These are phyloP conservation scores for Penaeus vannamei DNA, from an alignment of 1,140 invertebrate species.

Conservation along the genomic window DNA sequence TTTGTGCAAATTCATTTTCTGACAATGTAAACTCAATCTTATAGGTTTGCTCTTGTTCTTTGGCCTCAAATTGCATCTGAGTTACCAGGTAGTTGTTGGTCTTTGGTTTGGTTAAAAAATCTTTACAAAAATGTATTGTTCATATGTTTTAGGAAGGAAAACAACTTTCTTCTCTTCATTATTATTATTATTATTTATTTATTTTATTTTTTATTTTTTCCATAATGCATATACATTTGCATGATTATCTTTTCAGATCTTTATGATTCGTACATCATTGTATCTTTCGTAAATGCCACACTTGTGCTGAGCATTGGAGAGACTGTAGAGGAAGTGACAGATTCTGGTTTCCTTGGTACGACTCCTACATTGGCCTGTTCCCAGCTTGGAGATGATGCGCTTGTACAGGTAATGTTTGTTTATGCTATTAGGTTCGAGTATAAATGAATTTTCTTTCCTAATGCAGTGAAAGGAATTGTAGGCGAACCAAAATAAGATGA, in stretches of 20 bases:
- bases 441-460: slow-evolving; percentile 63
- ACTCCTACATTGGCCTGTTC: slow-evolving; percentile 98
- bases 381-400: slow-evolving; percentile 95
- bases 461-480: background rate
- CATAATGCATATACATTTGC: background rate
- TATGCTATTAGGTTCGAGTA: too few species aligned
- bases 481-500: background rate
- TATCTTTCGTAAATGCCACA: slow-evolving; percentile 99
- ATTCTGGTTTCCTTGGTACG: slow-evolving; percentile 98
- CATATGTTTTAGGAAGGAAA: too few species aligned
- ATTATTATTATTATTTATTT: background rate
- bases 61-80: too few species aligned
- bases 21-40: too few species aligned
- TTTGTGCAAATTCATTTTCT: too few species aligned
- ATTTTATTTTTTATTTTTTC: background rate
- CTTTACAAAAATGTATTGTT: too few species aligned
- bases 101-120: too few species aligned
- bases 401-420: slow-evolving; percentile 86
- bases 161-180: too few species aligned
- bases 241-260: slow-evolving; percentile 59
- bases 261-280: slow-evolving; percentile 99
- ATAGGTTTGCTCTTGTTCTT: too few species aligned
- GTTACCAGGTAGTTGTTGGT: too few species aligned
- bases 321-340: slow-evolving; percentile 98
- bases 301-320: slow-evolving; percentile 99